phyloP scores from a whole-genome alignment of 2,797 vertebrate species.

The Menidia menidia region DNA sequence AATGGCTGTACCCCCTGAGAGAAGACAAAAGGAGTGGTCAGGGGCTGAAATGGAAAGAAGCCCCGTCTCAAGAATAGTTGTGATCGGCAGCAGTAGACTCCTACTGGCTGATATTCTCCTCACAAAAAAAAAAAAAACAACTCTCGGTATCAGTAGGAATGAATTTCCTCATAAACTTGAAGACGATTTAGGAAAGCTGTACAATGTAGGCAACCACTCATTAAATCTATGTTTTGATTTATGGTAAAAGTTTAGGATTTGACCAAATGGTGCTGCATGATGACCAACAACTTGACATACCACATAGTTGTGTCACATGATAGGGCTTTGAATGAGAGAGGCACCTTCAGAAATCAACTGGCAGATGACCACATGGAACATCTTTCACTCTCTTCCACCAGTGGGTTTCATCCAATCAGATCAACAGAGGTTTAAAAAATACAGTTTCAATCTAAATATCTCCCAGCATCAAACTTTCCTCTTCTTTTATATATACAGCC shows the following conservation, averaged over 20 bases:
- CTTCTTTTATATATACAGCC: background rate
- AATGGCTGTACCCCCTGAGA: slow-evolving; percentile 67
- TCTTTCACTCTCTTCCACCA: background rate
- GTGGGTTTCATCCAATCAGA: background rate
- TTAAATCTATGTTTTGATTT: too few species aligned
- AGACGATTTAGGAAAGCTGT: background rate
- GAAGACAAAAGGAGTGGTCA: slow-evolving; percentile 79
- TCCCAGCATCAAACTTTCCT: background rate
- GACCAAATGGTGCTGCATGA: background rate
- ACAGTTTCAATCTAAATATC: background rate
- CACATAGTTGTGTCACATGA: background rate
- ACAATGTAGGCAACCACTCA: too few species aligned
- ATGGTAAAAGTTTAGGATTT: background rate
- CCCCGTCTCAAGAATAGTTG: slow-evolving; percentile 72
- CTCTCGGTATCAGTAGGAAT: slow-evolving; percentile 14
- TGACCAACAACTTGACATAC: background rate
- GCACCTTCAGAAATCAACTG: background rate
- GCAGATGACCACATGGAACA: background rate
- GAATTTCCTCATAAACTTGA: background rate
- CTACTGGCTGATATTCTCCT: slow-evolving; percentile 51
- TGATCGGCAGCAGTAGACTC: slow-evolving; percentile 51
- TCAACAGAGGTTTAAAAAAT: background rate
- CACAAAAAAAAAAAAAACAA: slow-evolving; percentile 19
- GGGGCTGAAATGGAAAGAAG: slow-evolving; percentile 71
- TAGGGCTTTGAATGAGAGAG: background rate